phyloP scores from a whole-genome alignment of 2,888 invertebrate species.

The Hemistola chrysoprasaria region DNA sequence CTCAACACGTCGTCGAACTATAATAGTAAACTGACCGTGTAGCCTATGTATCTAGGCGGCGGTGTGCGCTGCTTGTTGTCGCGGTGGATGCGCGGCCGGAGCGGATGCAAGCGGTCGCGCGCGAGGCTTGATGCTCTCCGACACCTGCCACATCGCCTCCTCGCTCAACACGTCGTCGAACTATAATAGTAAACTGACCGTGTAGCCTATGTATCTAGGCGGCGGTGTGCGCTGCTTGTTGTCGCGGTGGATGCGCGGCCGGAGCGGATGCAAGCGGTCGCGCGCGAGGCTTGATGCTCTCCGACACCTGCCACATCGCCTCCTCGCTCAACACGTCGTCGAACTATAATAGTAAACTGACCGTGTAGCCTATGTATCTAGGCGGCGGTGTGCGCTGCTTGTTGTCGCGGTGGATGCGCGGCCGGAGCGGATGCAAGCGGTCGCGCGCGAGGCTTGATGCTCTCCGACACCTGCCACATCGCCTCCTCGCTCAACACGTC shows the following conservation, averaged over 20 bases:
- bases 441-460: constrained; percentile 94
- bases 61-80: constrained; percentile 40
- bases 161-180: constrained; percentile 98
- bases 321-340: constrained; percentile 98
- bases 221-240: constrained; percentile 42
- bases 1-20: constrained; percentile 97
- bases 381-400: constrained; percentile 45
- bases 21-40: too few species aligned
- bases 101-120: constrained; percentile 78
- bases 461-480: constrained; percentile 99
- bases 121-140: constrained; percentile 97
- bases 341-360: too few species aligned
- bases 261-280: constrained; percentile 70
- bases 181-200: too few species aligned
- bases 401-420: constrained; percentile 34
- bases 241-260: constrained; percentile 36
- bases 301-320: constrained; percentile 99
- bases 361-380: too few species aligned
- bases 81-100: constrained; percentile 36
- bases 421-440: constrained; percentile 60
- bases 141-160: constrained; percentile 99
- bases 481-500: constrained; percentile 98
- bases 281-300: constrained; percentile 95
- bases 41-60: too few species aligned
- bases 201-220: too few species aligned